Conservation (phyloP, 2,888 invertebrate genomes). For the Papilio demoleus region DNA sequence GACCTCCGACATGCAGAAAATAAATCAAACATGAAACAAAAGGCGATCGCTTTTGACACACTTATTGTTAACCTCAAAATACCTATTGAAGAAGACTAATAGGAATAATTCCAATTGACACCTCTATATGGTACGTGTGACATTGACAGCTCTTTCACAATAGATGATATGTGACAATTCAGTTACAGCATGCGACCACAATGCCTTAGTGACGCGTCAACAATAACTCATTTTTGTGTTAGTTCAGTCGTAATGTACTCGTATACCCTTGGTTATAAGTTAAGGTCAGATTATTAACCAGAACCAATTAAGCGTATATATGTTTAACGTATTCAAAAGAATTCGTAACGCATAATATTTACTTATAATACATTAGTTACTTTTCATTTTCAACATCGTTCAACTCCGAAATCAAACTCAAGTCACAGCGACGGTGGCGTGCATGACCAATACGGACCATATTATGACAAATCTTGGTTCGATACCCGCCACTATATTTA, state of each 20-base stretch:
- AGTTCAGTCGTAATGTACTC: conserved; percentile 1
- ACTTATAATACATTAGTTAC: too few species aligned
- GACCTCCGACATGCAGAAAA: conserved; percentile 2
- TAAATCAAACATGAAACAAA: conserved; percentile 21
- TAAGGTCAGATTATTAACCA: not conserved
- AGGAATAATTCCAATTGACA: conserved; percentile 37
- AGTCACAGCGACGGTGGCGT: too few species aligned
- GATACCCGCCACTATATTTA: too few species aligned
- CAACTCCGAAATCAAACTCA: too few species aligned
- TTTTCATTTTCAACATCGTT: too few species aligned
- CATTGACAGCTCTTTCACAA: conserved; percentile 49
- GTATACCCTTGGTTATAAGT: not conserved
- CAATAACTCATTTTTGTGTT: conserved; percentile 63
- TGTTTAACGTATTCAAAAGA: too few species aligned
- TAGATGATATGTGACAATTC: conserved; percentile 47
- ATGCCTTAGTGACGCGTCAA: conserved; percentile 46
- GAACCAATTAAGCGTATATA: not conserved
- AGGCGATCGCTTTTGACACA: not conserved
- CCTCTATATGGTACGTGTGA: conserved; percentile 28
- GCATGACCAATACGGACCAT: too few species aligned
- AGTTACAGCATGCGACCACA: conserved; percentile 46
- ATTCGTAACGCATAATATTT: too few species aligned
- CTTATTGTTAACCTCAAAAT: conserved; percentile 25
- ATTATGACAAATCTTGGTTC: too few species aligned
- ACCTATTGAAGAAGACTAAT: conserved; percentile 27